Conservation (phyloP, 2,113 vertebrate species). For the Syngnathus floridae region DNA sequence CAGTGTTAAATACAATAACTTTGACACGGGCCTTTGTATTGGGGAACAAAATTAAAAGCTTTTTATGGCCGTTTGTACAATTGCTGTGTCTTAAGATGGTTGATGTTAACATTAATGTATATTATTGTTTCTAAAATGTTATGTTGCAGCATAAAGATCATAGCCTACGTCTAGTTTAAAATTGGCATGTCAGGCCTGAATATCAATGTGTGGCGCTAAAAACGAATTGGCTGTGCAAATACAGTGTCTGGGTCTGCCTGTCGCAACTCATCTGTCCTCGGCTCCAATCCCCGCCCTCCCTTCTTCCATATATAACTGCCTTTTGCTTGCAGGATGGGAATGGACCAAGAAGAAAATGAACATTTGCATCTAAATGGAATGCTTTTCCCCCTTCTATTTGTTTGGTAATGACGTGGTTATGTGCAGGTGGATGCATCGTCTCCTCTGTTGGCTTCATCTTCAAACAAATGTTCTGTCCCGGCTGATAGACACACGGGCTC, state of each 20-base stretch:
- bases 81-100: not conserved
- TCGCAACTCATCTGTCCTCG: slow-evolving; percentile 64
- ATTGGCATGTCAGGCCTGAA: slow-evolving; percentile 56
- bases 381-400: slow-evolving; percentile 47
- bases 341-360: slow-evolving; percentile 28
- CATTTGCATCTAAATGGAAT: slow-evolving; percentile 72
- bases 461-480: slow-evolving; percentile 1
- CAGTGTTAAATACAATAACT: slow-evolving; percentile 34
- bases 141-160: not conserved
- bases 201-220: slow-evolving; percentile 56
- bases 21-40: slow-evolving; percentile 53
- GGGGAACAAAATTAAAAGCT: slow-evolving; percentile 49
- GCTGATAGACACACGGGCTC: not conserved
- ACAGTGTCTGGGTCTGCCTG: slow-evolving; percentile 38
- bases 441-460: slow-evolving; percentile 8
- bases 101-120: no score
- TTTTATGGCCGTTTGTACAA: slow-evolving; percentile 63
- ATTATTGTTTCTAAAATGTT: not conserved
- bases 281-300: slow-evolving; percentile 25
- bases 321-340: slow-evolving; percentile 15
- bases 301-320: not conserved
- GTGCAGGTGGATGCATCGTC: slow-evolving; percentile 21
- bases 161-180: slow-evolving; percentile 15
- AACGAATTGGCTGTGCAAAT: slow-evolving; percentile 43
- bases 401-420: slow-evolving; percentile 52